These are phyloP conservation scores for Progne subis DNA, from an alignment of 2,113 vertebrate genomes.

Conservation along the genomic window DNA sequence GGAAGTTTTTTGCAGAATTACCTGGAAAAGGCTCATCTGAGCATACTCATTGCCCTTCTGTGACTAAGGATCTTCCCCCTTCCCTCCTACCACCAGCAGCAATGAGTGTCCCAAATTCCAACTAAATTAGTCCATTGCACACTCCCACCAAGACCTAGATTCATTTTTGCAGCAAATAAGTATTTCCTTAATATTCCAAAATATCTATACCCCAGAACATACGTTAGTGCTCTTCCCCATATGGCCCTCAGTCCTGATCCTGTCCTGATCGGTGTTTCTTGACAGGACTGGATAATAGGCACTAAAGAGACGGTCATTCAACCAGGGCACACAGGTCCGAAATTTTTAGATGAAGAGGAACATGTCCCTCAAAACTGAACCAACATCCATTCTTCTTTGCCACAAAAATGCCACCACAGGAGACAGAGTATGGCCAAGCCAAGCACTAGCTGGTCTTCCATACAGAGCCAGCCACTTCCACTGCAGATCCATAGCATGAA, in stretches of 20 bases:
- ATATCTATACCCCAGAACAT: neutral
- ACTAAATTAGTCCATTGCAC: neutral
- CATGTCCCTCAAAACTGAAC: neutral
- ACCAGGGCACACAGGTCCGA: accelerated
- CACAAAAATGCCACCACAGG: accelerated
- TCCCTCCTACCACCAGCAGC: neutral
- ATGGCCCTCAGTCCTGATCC: neutral
- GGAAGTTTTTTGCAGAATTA: neutral
- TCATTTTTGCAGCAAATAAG: neutral
- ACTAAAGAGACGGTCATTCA: neutral
- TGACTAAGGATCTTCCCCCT: neutral
- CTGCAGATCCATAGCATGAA: neutral
- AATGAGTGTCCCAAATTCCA: neutral
- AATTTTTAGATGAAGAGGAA: neutral
- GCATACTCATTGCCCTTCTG: neutral
- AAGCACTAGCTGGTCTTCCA: neutral
- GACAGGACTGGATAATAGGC: neutral
- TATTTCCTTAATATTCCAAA: neutral
- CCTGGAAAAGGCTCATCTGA: neutral
- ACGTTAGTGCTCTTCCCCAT: neutral
- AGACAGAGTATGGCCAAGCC: neutral
- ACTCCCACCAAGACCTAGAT: neutral
- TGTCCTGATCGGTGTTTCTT: neutral
- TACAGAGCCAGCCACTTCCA: neutral
- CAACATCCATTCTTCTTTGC: neutral